These are phyloP conservation scores for Anolis sagrei DNA, from an alignment of 2,113 vertebrate species.

Conservation along the genomic window DNA sequence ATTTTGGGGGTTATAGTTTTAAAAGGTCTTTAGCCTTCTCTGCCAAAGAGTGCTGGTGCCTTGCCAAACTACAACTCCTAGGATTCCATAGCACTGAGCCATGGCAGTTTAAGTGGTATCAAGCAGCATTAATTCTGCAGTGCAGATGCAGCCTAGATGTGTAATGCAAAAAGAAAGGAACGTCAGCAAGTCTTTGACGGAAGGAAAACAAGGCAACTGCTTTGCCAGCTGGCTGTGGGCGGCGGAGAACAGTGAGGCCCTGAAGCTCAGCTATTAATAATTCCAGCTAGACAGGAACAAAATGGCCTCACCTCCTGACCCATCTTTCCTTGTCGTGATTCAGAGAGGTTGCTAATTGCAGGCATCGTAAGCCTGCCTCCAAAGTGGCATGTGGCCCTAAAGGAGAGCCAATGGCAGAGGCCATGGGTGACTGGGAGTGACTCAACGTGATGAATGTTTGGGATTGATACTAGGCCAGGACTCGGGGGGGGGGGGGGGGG, in stretches of 20 bases:
- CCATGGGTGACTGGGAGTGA: not conserved
- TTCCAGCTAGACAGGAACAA: not conserved
- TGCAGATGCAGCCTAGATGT: not conserved
- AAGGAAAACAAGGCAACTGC: not conserved
- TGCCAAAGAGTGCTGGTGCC: no score
- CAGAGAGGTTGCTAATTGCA: not conserved
- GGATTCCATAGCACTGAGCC: no score
- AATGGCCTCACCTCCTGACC: slow-evolving; percentile 8
- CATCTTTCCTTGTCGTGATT: not conserved
- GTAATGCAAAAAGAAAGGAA: not conserved
- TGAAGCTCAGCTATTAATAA: slow-evolving; percentile 26
- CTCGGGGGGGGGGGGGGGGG: no score
- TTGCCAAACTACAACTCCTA: no score
- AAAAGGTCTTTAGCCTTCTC: no score
- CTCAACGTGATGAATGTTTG: not conserved
- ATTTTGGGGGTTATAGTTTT: no score
- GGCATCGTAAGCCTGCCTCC: not conserved
- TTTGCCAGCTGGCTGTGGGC: not conserved
- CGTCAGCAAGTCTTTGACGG: not conserved
- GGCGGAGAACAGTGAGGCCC: not conserved
- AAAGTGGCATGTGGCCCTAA: not conserved
- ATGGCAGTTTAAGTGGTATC: no score
- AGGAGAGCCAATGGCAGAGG: not conserved
- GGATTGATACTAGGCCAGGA: not conserved
- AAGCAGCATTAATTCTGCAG: no score